Conservation (phyloP, 2,113 vertebrate species). For the Hypocryptadius cinnamomeus region DNA sequence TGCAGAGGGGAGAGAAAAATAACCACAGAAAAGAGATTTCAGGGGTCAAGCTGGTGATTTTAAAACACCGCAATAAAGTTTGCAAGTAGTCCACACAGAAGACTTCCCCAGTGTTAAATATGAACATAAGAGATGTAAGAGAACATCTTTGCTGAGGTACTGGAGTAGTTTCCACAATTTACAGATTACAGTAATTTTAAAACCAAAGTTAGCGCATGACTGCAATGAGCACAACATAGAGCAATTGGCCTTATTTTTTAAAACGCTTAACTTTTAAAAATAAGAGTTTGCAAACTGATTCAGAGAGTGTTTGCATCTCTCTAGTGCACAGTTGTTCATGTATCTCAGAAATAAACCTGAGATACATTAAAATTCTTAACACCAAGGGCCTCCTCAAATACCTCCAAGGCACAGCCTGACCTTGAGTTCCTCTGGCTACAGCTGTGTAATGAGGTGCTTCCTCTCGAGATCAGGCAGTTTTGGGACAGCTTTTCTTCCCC, state of each 20-base stretch:
- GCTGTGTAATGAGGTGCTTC: not conserved
- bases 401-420: constrained; percentile 14
- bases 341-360: not conserved
- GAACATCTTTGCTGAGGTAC: constrained; percentile 54
- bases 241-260: constrained; percentile 13
- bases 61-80: constrained; percentile 9
- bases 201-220: constrained; percentile 20
- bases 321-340: not conserved
- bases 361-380: not conserved
- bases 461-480: not conserved
- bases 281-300: constrained; percentile 63
- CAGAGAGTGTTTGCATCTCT: constrained; percentile 60
- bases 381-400: not conserved
- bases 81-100: constrained; percentile 6
- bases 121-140: constrained; percentile 34
- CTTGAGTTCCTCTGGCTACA: constrained; percentile 2
- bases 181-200: constrained; percentile 25
- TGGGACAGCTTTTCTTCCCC: constrained; percentile 9
- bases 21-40: not conserved
- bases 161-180: constrained; percentile 26
- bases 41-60: constrained; percentile 24
- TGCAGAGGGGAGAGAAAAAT: constrained; percentile 4
- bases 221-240: not conserved
- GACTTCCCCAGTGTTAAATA: constrained; percentile 52
- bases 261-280: not conserved